A percentile compares a stretch with the other conserved stretches of the same genome.
These are phyloP conservation scores for Conistra vaccinii DNA, from an alignment of 2,888 invertebrate species.

Conservation along the genomic window DNA sequence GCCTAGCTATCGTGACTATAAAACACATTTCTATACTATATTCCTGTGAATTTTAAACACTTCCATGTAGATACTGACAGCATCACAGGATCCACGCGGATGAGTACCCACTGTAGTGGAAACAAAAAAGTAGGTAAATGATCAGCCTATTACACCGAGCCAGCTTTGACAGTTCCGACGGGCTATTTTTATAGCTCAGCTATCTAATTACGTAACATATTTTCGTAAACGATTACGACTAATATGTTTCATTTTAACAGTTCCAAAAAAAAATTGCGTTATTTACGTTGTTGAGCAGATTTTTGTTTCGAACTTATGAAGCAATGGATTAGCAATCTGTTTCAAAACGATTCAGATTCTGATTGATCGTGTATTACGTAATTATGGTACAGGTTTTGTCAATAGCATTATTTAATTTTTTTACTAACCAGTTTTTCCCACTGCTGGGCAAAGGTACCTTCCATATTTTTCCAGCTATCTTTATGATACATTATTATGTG, in stretches of 20 bases:
- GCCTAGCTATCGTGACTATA: neutral
- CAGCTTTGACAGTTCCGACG: conserved; percentile 17
- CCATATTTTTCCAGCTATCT: neutral
- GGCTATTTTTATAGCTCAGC: conserved; percentile 22
- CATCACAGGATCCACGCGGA: conserved; percentile 11
- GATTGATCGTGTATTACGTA: too few species aligned
- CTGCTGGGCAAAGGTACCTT: neutral
- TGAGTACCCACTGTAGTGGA: conserved; percentile 32
- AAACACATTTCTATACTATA: neutral
- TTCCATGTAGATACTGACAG: neutral
- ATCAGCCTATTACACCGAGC: conserved; percentile 7
- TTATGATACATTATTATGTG: neutral
- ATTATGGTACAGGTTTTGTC: neutral
- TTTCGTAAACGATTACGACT: too few species aligned
- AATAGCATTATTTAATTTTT: neutral
- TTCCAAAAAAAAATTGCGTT: too few species aligned
- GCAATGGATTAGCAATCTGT: too few species aligned
- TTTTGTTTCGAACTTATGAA: too few species aligned
- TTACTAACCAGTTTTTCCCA: neutral
- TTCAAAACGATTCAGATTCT: too few species aligned
- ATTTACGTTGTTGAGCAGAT: too few species aligned
- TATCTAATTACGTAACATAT: too few species aligned
- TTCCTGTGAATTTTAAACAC: neutral
- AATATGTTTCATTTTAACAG: too few species aligned
- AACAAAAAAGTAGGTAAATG: conserved; percentile 37